Base-by-base conservation (phyloP, 2,113 vertebrate species). In the Potamarius usumacintae region DNA sequence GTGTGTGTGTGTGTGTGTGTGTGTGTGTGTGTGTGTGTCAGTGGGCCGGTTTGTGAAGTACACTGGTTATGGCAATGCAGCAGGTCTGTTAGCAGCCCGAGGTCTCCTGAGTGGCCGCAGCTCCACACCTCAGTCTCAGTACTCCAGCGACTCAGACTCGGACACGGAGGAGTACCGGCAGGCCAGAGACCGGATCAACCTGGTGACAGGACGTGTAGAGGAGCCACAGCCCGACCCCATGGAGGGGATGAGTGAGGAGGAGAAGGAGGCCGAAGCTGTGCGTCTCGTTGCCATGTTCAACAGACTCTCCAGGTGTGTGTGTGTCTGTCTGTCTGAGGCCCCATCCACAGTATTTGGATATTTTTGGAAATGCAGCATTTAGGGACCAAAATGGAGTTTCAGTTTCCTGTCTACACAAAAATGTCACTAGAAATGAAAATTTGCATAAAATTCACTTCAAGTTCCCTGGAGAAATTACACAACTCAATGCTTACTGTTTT, bases 11-110 rank as follows among this genome's bases (percentile, higher is more conserved):
- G 53, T 80, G 80, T 62, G 69, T 69, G 48, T 62, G 62, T 83
- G 60, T 55, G 27, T 82, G 60, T 79, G 65, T 84, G 25, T 69
- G 50, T 60, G 63, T 86, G 74, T 87, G 62, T 58, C 79, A 96
- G 96, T 96, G 89, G 90, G 94, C 50, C 94, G 96, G 52, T 96
- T 96, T 87, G 95, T 96, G 27, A 96, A 96, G 92, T 96, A 96
- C 92, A 96, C 96, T 0, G 96, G 96, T 71, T 96, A 96, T 3
- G 96, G 96, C 0, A 96, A 96, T 2, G 96, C 96, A 0, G 96
- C 96, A 0, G 96, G 96, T 10, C 91, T 96, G 87, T 91, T 96
- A 92, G 96, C 95, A 60, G 95, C 94, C 25, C 92, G 94, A 22
- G 96, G 95, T 1, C 83, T 96, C 77, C 89, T 96, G 91, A 92